Evolutionary conservation across 2,888 invertebrate genomes (phyloP).

Genomic region (Falcaria lacertinaria): DNA sequence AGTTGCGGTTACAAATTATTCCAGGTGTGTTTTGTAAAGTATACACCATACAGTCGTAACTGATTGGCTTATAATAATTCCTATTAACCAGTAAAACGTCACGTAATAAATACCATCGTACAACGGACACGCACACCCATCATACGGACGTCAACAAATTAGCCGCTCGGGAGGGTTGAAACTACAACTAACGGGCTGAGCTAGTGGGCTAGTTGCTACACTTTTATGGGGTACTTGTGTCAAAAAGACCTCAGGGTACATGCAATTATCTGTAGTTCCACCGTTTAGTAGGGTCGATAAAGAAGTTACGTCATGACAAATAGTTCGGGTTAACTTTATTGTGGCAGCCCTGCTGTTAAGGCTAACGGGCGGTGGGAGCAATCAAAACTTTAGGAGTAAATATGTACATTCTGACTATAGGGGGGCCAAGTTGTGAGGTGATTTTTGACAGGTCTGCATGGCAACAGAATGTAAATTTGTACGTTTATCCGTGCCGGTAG

Average conservation of each 20-base stretch:
- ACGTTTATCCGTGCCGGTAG: no score
- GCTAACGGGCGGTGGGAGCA: background rate
- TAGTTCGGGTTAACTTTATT: constrained; percentile 24
- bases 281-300: background rate
- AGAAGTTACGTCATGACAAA: background rate
- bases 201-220: background rate
- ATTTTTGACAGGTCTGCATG: no score
- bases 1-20: no score
- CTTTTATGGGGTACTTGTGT: background rate
- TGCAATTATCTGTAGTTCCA: background rate
- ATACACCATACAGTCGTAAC: no score
- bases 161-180: constrained; percentile 10
- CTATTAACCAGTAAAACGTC: no score
- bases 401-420: no score
- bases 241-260: background rate
- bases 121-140: background rate
- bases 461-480: no score
- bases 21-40: no score
- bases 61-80: no score
- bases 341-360: constrained; percentile 6
- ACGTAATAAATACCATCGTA: background rate
- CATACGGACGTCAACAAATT: constrained; percentile 12
- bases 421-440: no score
- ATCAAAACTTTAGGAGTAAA: no score
- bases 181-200: constrained; percentile 6